These are phyloP conservation scores for Cyanistes caeruleus DNA, from an alignment of 2,113 vertebrate species.

Conservation along the genomic window DNA sequence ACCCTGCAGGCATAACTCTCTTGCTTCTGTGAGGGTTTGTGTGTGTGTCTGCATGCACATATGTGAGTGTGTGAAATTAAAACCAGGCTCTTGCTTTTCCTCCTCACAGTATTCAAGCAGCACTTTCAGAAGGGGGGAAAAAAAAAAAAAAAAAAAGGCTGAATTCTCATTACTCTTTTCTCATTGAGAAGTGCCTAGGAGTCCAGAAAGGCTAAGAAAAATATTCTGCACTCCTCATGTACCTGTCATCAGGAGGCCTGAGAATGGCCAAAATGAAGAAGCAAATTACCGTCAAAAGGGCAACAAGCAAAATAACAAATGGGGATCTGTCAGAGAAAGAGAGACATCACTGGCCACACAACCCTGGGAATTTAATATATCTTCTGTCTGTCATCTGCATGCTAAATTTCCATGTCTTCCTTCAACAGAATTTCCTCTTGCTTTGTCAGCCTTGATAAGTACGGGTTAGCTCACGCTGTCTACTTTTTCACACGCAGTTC, in stretches of 20 bases:
- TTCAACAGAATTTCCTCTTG: constrained; percentile 19
- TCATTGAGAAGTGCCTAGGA: background rate
- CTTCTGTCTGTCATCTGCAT: constrained; percentile 47
- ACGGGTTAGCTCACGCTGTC: background rate
- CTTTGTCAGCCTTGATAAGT: constrained; percentile 38
- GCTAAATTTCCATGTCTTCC: background rate
- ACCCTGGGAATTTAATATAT: background rate
- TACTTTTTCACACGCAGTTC: background rate
- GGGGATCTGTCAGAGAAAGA: constrained; percentile 20
- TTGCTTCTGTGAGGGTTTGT: background rate
- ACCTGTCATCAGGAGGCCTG: background rate
- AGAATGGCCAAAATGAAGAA: background rate
- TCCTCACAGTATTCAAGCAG: background rate
- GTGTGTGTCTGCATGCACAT: background rate
- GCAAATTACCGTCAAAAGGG: background rate
- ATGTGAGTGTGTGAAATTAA: background rate
- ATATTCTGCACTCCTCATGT: background rate
- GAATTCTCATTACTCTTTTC: background rate
- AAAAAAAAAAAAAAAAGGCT: background rate
- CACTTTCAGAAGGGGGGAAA: background rate
- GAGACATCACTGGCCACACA: background rate
- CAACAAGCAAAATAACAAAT: constrained; percentile 41
- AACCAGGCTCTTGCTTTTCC: background rate
- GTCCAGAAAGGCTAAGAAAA: background rate
- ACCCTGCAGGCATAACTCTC: background rate